These are phyloP conservation scores for Sandelia bainsii DNA, from an alignment of 2,797 vertebrate genomes.

Conservation along the genomic window DNA sequence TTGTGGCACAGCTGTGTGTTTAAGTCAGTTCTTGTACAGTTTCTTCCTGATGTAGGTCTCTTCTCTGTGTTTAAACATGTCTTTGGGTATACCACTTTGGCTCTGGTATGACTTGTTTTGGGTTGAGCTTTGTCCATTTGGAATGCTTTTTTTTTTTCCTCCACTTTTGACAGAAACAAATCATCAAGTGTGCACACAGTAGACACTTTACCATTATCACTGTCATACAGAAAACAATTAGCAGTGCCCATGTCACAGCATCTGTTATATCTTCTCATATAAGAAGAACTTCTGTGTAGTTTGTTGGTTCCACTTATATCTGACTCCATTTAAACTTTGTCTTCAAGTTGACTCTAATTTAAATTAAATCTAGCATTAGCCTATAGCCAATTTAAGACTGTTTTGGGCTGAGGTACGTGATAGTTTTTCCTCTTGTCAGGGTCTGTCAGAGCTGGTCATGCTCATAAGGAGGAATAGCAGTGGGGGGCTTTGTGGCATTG, in stretches of 20 bases:
- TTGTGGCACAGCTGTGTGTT: constrained; percentile 35
- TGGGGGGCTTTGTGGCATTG: constrained; percentile 75
- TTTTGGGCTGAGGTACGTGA: constrained; percentile 22
- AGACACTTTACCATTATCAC: background rate
- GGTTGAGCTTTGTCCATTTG: background rate
- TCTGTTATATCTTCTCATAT: background rate
- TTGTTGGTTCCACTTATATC: background rate
- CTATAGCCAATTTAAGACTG: background rate
- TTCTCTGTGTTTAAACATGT: background rate
- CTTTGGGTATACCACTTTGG: background rate
- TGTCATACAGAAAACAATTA: background rate
- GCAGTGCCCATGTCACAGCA: background rate
- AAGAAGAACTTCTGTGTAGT: background rate
- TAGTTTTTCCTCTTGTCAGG: constrained; percentile 32
- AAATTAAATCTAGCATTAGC: background rate
- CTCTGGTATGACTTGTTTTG: background rate
- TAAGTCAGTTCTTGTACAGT: background rate
- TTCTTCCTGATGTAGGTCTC: background rate
- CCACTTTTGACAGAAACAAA: background rate
- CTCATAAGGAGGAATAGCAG: constrained; percentile 75
- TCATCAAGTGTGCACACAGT: background rate
- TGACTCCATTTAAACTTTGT: background rate
- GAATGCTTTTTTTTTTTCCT: background rate
- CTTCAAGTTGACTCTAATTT: background rate
- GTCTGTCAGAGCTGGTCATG: constrained; percentile 78